Percentiles rank a stretch among this genome's conserved stretches.
Evolutionary conservation across 2,797 vertebrate species (phyloP).

Genomic region (Pseudocheirus occidentalis): DNA sequence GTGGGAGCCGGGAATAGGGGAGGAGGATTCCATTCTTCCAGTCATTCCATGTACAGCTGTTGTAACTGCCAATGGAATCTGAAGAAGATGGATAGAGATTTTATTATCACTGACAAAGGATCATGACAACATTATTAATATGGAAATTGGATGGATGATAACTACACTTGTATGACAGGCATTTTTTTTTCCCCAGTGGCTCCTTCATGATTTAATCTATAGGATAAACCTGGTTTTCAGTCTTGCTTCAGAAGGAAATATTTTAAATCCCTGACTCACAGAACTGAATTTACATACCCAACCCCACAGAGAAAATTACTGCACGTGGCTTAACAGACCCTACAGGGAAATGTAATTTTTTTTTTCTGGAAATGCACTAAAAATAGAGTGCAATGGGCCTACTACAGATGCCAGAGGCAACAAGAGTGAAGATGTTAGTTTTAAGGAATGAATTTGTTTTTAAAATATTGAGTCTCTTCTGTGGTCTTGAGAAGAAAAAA

Average conservation of each 20-base stretch:
- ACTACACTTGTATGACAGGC: neutral
- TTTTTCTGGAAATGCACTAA: constrained; percentile 74
- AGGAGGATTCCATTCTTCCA: neutral
- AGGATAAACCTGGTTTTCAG: constrained; percentile 9
- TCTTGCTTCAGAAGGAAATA: constrained; percentile 42
- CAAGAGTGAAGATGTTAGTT: constrained; percentile 66
- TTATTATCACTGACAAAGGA: constrained; percentile 16
- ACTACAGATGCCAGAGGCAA: constrained; percentile 60
- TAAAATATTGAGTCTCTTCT: constrained; percentile 71
- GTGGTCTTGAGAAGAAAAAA: constrained; percentile 71
- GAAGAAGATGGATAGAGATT: neutral
- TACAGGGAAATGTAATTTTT: constrained; percentile 73
- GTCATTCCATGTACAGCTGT: neutral
- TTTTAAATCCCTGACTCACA: constrained; percentile 51
- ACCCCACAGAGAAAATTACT: constrained; percentile 56
- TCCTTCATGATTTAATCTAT: constrained; percentile 47
- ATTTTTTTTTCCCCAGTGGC: neutral
- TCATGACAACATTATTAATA: constrained; percentile 37
- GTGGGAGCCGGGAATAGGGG: neutral
- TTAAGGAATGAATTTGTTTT: constrained; percentile 76
- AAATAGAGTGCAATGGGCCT: constrained; percentile 76
- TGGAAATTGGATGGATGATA: neutral
- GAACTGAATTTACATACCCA: constrained; percentile 52
- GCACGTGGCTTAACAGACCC: constrained; percentile 75
- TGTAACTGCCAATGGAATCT: constrained; percentile 7